phyloP scores from a whole-genome alignment of 2,113 vertebrate species.

The Labeo catla region DNA sequence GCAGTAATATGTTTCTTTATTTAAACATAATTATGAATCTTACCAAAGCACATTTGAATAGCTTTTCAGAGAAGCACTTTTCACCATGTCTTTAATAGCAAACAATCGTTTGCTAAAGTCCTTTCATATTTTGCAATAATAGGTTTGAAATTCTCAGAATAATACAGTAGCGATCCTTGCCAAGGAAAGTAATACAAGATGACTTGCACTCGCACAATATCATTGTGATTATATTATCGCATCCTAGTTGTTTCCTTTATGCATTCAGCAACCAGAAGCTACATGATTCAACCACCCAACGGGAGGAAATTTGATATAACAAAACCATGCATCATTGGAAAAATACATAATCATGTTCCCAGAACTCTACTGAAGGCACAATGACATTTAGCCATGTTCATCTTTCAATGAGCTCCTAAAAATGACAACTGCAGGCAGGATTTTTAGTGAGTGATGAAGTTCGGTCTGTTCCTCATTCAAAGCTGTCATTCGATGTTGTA shows the following conservation, averaged over 20 bases:
- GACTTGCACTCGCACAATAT: background rate
- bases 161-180: background rate
- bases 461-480: background rate
- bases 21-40: background rate
- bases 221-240: background rate
- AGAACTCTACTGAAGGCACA: background rate
- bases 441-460: background rate
- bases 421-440: background rate
- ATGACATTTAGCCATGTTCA: background rate
- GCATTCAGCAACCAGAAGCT: conserved; percentile 9
- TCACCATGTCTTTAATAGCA: background rate
- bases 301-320: background rate
- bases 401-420: background rate
- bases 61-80: conserved; percentile 3
- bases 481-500: background rate
- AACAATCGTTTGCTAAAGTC: conserved; percentile 1
- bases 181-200: background rate
- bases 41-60: background rate
- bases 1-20: background rate
- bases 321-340: background rate
- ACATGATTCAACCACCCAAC: background rate
- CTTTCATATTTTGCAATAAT: conserved; percentile 11
- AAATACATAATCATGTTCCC: background rate
- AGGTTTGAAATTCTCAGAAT: background rate
- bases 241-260: background rate